Conservation (phyloP, 2,888 invertebrate genomes). For the Synergus laeviventris region DNA sequence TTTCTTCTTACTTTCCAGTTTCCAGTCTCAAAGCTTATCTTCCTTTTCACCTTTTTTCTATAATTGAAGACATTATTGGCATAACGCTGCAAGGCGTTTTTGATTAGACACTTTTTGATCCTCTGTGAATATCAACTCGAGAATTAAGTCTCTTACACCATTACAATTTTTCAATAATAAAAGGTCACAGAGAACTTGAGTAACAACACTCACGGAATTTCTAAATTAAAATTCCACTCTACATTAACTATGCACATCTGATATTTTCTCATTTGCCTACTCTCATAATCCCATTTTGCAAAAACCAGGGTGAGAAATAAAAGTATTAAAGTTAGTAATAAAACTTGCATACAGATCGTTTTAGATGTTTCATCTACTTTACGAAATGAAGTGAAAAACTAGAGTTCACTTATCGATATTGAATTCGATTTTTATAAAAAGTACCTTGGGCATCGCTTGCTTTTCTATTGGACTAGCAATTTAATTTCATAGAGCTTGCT, state of each 20-base stretch:
- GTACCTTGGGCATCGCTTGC: slow-evolving; percentile 8
- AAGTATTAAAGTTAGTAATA: not conserved
- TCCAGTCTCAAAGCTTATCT: slow-evolving; percentile 43
- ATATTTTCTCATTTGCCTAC: too few species aligned
- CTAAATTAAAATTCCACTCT: too few species aligned
- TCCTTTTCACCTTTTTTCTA: slow-evolving; percentile 41
- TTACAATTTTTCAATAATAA: too few species aligned
- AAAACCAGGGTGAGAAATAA: slow-evolving; percentile 17
- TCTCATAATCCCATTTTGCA: slow-evolving; percentile 6
- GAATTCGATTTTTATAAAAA: slow-evolving; percentile 10
- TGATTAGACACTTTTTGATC: not conserved
- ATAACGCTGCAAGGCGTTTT: not conserved
- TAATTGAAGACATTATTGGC: not conserved
- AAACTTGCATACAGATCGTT: slow-evolving; percentile 13
- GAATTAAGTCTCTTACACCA: not conserved
- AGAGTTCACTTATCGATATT: slow-evolving; percentile 33
- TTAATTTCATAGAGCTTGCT: slow-evolving; percentile 32
- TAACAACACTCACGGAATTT: too few species aligned
- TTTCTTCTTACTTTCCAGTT: slow-evolving; percentile 20
- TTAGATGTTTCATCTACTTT: slow-evolving; percentile 2
- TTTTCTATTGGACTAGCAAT: slow-evolving; percentile 27
- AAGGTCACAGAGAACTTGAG: too few species aligned
- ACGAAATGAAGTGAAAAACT: not conserved
- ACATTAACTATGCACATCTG: too few species aligned
- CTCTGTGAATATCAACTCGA: not conserved